These are phyloP conservation scores for Bothrops jararaca DNA, from an alignment of 2,113 vertebrate species.

Conservation along the genomic window DNA sequence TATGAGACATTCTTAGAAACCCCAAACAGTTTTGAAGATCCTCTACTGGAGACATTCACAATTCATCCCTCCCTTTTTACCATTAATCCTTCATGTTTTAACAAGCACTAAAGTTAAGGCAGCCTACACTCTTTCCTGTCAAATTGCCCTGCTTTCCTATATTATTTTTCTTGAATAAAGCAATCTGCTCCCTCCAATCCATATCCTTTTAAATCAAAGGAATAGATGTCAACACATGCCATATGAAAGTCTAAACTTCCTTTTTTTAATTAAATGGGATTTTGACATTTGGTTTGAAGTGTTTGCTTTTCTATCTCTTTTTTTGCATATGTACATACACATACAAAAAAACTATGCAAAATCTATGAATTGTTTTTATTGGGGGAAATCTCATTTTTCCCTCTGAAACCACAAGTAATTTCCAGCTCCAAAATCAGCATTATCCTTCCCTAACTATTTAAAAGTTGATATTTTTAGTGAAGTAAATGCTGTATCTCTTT, in stretches of 20 bases:
- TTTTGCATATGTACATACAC: conserved; percentile 1
- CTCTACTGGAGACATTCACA: conserved; percentile 74
- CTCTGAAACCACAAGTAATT: conserved; percentile 17
- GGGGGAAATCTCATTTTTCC: conserved; percentile 34
- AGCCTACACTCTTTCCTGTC: conserved; percentile 71
- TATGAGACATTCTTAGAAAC: conserved; percentile 73
- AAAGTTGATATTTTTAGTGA: conserved; percentile 1
- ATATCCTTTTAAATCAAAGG: conserved; percentile 66
- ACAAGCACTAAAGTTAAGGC: conserved; percentile 70
- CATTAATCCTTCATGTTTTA: conserved; percentile 76
- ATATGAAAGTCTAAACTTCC: conserved; percentile 66
- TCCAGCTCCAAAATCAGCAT: conserved; percentile 30
- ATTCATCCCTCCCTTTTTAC: conserved; percentile 69
- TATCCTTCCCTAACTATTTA: conserved; percentile 13
- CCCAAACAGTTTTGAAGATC: conserved; percentile 74
- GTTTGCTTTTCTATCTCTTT: conserved; percentile 47
- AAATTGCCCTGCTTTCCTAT: conserved; percentile 47
- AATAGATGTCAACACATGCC: conserved; percentile 58
- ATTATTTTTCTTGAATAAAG: conserved; percentile 66
- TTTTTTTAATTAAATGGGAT: conserved; percentile 68
- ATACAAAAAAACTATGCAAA: conserved; percentile 30
- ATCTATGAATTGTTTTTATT: conserved; percentile 56
- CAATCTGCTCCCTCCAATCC: conserved; percentile 63
- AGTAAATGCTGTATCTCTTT: not conserved
- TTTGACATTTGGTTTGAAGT: conserved; percentile 65